A percentile compares a stretch with the other conserved stretches of the same genome.
Evolutionary conservation across 2,888 invertebrate genomes (phyloP).

Genomic region (Pegoplata infirma): DNA sequence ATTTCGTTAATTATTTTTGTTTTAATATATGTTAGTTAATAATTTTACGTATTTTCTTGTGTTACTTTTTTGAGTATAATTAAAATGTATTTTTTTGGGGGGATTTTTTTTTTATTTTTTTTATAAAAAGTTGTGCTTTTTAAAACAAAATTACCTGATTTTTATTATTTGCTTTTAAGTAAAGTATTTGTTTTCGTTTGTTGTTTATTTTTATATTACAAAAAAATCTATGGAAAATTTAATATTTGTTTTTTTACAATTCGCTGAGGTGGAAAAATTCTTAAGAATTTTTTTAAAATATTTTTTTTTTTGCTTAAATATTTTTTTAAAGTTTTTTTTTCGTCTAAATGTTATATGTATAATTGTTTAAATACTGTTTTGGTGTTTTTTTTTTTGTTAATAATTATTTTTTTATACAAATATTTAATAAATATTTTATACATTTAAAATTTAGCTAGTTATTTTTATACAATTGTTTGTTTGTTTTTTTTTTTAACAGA

Average conservation of each 20-base stretch:
- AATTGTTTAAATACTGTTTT: slow-evolving; percentile 57
- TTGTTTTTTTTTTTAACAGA: slow-evolving; percentile 21
- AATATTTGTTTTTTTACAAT: slow-evolving; percentile 32
- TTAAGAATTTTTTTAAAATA: slow-evolving; percentile 43
- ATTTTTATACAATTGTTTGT: background rate
- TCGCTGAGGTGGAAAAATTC: slow-evolving; percentile 63
- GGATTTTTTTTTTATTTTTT: slow-evolving; percentile 17
- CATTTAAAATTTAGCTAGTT: slow-evolving; percentile 49
- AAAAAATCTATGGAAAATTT: slow-evolving; percentile 38
- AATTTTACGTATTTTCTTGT: slow-evolving; percentile 44
- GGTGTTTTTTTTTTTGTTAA: slow-evolving; percentile 59
- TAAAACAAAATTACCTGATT: slow-evolving; percentile 63
- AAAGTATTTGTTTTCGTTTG: slow-evolving; percentile 60
- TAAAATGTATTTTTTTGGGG: slow-evolving; percentile 45
- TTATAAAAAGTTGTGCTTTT: slow-evolving; percentile 60
- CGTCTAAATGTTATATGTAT: slow-evolving; percentile 15
- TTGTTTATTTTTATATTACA: slow-evolving; percentile 29
- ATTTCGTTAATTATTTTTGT: background rate
- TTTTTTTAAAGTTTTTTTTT: slow-evolving; percentile 20
- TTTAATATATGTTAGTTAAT: slow-evolving; percentile 22
- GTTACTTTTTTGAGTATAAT: slow-evolving; percentile 25
- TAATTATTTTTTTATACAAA: slow-evolving; percentile 10
- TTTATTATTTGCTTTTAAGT: slow-evolving; percentile 62
- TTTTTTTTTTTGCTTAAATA: background rate
- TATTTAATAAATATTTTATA: slow-evolving; percentile 16